Conservation (phyloP, 2,888 invertebrate genomes). For the Herminia tarsipennalis region DNA sequence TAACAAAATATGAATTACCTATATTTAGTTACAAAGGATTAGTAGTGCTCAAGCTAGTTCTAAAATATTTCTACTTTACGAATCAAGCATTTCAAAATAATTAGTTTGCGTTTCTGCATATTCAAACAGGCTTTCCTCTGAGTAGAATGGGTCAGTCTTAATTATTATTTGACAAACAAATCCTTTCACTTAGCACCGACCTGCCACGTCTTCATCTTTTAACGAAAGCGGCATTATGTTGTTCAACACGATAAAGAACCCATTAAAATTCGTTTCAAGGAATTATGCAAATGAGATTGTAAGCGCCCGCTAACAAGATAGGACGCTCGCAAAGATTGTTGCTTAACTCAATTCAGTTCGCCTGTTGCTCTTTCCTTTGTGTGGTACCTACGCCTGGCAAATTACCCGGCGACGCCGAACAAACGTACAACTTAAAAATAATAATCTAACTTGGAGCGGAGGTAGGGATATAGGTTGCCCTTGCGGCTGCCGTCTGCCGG, state of each 20-base stretch:
- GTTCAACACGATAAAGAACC: conserved; percentile 72
- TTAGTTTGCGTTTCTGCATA: conserved; percentile 19
- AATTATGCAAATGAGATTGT: conserved; percentile 80
- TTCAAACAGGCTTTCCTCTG: conserved; percentile 14
- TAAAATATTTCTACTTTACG: conserved; percentile 9
- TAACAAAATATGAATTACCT: neutral
- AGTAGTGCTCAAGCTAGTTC: neutral
- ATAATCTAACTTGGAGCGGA: conserved; percentile 23
- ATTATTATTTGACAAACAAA: conserved; percentile 56
- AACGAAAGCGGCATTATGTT: conserved; percentile 63
- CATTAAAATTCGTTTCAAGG: conserved; percentile 74
- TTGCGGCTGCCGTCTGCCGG: neutral
- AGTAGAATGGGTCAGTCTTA: conserved; percentile 39
- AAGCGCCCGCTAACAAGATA: conserved; percentile 71
- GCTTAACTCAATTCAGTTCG: conserved; percentile 69
- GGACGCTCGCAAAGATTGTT: conserved; percentile 71
- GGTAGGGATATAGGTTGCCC: conserved; percentile 1
- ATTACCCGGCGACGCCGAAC: conserved; percentile 34
- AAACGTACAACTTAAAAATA: conserved; percentile 38
- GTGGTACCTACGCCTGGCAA: conserved; percentile 35
- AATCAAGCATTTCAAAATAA: conserved; percentile 15
- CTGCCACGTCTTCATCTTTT: conserved; percentile 46
- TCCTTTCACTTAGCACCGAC: conserved; percentile 42
- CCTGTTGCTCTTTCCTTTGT: conserved; percentile 62
- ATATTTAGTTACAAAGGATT: neutral